Evolutionary conservation across 2,797 vertebrate species (phyloP).

Genomic region (Pogonophryne albipinna): DNA sequence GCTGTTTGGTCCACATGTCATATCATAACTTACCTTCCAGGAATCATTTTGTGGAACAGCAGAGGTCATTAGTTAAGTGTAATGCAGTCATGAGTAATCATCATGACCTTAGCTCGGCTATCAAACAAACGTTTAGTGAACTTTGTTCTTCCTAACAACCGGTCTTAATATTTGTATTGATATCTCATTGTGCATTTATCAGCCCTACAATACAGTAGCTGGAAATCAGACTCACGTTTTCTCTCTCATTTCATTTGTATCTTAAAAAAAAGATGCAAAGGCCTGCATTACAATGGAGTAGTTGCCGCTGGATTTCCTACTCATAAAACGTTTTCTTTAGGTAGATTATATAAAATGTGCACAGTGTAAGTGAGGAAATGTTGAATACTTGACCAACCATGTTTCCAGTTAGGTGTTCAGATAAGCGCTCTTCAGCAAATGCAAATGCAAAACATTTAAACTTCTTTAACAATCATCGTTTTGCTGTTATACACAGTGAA

Average conservation of each 20-base stretch:
- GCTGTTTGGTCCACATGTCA: not conserved
- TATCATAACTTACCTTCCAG: not conserved
- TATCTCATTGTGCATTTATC: not conserved
- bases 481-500: not conserved
- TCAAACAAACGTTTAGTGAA: not conserved
- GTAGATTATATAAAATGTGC: not conserved
- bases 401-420: not conserved
- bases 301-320: not conserved
- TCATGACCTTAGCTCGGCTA: not conserved
- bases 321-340: not conserved
- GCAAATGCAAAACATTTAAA: not conserved
- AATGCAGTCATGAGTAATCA: not conserved
- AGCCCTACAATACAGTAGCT: not conserved
- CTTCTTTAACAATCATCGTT: not conserved
- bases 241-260: no score
- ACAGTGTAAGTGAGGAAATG: not conserved
- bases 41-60: not conserved
- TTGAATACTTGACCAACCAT: no score
- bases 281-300: not conserved
- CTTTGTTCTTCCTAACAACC: conserved; percentile 4
- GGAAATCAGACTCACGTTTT: not conserved
- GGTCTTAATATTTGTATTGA: not conserved
- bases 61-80: not conserved
- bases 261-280: not conserved
- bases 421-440: not conserved